These are phyloP conservation scores for Popillia japonica DNA, from an alignment of 1,140 invertebrate genomes.

Conservation along the genomic window DNA sequence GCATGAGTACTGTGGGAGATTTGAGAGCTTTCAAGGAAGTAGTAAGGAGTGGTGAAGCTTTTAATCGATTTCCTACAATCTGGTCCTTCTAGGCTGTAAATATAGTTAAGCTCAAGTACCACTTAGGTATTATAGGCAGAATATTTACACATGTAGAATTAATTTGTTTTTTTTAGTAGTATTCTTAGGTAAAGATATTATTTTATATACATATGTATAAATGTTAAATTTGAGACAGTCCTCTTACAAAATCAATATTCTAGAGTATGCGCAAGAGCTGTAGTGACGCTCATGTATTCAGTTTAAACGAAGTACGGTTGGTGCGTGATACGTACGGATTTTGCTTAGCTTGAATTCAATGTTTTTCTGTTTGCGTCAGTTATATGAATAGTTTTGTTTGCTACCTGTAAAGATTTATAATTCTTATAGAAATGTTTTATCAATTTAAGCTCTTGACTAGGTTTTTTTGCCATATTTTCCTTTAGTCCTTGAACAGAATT, in stretches of 20 bases:
- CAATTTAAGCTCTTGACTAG: too few species aligned
- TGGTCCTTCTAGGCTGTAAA: not conserved
- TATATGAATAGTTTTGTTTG: too few species aligned
- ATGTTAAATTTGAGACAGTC: not conserved
- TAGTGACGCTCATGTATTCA: not conserved
- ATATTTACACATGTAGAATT: not conserved
- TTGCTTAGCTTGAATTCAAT: too few species aligned
- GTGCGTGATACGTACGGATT: too few species aligned
- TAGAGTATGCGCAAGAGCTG: not conserved
- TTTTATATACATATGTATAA: not conserved
- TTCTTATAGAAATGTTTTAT: too few species aligned
- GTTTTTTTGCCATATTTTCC: too few species aligned
- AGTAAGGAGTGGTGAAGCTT: not conserved
- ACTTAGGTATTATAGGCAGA: not conserved
- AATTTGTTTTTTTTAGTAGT: not conserved
- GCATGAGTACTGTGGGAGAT: not conserved
- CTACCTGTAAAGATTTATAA: too few species aligned
- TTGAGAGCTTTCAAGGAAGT: not conserved
- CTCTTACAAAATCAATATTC: not conserved
- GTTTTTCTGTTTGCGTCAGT: too few species aligned
- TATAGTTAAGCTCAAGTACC: not conserved
- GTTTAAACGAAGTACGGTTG: too few species aligned
- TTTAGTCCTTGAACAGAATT: too few species aligned
- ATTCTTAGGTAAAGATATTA: not conserved
- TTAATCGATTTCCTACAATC: not conserved